These are phyloP conservation scores for Puffinus mauretanicus DNA, from an alignment of 2,113 vertebrate genomes.

Conservation along the genomic window DNA sequence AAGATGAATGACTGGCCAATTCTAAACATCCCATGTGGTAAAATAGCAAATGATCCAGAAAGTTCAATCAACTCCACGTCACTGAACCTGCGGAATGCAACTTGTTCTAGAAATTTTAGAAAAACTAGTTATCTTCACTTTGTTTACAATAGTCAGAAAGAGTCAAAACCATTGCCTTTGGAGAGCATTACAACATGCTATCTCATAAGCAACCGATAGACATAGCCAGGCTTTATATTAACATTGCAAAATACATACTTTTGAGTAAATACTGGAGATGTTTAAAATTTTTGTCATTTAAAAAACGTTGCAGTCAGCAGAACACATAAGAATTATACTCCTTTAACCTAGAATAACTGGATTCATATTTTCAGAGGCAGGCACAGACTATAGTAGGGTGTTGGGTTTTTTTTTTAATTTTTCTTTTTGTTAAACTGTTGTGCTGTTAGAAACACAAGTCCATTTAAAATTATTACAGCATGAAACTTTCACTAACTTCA, in stretches of 20 bases:
- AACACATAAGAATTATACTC: neutral
- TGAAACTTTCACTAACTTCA: neutral
- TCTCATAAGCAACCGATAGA: neutral
- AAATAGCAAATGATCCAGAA: neutral
- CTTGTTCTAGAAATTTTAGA: neutral
- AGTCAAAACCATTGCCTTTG: neutral
- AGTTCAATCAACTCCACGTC: neutral
- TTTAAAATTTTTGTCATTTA: neutral
- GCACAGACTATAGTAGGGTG: neutral
- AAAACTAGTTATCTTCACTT: neutral
- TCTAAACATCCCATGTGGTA: neutral
- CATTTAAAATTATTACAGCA: neutral
- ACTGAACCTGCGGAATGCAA: neutral
- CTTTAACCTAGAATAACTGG: neutral
- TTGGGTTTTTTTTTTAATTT: neutral
- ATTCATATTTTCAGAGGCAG: neutral
- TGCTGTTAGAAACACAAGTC: neutral
- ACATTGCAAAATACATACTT: neutral
- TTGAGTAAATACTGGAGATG: neutral
- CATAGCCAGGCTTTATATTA: neutral
- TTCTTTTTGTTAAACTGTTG: neutral
- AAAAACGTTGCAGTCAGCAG: neutral
- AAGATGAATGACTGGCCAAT: neutral
- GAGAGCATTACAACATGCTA: neutral
- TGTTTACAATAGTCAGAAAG: neutral